Evolutionary conservation across 2,888 invertebrate genomes (phyloP), one percentile per base, ranked within the genome.

Genomic region (Euproctis similis): DNA sequence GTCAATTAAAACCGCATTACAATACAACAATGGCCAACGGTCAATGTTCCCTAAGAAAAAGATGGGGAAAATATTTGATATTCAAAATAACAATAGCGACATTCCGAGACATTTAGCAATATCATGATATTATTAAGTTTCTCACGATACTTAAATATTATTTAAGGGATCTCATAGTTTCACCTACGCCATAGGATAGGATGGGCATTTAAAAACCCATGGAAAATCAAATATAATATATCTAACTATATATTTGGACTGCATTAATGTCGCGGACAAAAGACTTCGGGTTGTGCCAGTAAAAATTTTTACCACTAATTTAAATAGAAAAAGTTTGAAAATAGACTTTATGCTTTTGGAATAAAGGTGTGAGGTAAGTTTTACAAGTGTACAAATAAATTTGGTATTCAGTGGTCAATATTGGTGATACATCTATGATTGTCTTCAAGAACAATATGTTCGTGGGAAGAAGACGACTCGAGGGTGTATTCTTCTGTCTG

Each of bases 391-490:
- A 30, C 30, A 4, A 14, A 5, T 26, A 22, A 8, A 16, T 30
- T 35, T 42, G 42, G 39, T 45, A 35, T 25, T 49, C 42, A n/a
- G 53, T 54, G 55, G 58, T 39, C 48, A 59, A 55, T 62, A 65
- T 70, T 73, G 73, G 68, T 63, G 64, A n/a, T n/a, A 54, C 60
- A 63, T 55, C 64, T 49, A 67, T 56, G 34, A 71, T 77, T 74
- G 77, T 77, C 68, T 73, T 40, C 51, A 21, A 39, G 35, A 28
- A 59, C 56, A 47, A 43, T 47, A 36, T 38, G 25, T 56, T 67
- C 76, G 78, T 80, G 81, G 75, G 80, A 80, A 80, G 53, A 25
- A 29, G 37, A 17, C 4, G 6, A 8, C 42, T 34, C 49, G 57
- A 53, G 56, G 55, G 39, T 55, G 44, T 63, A 55, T 63, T 66